Conservation (phyloP, 1,140 invertebrate species). For the Gerris buenoi region DNA sequence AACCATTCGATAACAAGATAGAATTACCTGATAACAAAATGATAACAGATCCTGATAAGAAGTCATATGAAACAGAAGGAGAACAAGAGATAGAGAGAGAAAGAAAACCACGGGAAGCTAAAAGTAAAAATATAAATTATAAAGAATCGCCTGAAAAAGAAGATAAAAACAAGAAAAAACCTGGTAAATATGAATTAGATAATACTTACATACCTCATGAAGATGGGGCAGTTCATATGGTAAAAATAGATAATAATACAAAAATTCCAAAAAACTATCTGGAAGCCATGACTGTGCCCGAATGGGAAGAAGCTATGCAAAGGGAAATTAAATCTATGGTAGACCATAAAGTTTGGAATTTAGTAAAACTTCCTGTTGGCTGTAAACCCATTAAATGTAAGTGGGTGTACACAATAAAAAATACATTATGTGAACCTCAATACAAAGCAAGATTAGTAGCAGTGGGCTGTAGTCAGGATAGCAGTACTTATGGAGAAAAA, state of each 20-base stretch:
- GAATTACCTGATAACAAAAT: too few relatives aligned
- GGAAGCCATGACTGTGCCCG: neutral
- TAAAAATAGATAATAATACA: neutral
- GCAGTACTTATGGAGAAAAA: constrained; percentile 19
- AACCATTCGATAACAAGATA: too few relatives aligned
- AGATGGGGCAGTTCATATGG: neutral
- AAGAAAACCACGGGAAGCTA: neutral
- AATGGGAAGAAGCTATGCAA: constrained; percentile 18
- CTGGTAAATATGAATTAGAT: neutral
- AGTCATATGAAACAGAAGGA: too few relatives aligned
- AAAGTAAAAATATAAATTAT: neutral
- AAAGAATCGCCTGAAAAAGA: neutral
- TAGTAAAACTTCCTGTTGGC: constrained; percentile 22
- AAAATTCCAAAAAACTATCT: neutral
- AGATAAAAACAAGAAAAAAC: neutral
- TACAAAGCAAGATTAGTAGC: constrained; percentile 20
- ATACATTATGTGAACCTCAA: constrained; percentile 4
- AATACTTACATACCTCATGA: neutral
- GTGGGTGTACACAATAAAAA: constrained; percentile 20
- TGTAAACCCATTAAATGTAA: constrained; percentile 22
- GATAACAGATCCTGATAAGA: too few relatives aligned
- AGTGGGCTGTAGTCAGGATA: constrained; percentile 16
- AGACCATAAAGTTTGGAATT: constrained; percentile 25
- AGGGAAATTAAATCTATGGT: constrained; percentile 18
- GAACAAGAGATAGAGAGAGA: neutral